phyloP scores from a whole-genome alignment of 2,797 vertebrate genomes.

The Silurus aristotelis region DNA sequence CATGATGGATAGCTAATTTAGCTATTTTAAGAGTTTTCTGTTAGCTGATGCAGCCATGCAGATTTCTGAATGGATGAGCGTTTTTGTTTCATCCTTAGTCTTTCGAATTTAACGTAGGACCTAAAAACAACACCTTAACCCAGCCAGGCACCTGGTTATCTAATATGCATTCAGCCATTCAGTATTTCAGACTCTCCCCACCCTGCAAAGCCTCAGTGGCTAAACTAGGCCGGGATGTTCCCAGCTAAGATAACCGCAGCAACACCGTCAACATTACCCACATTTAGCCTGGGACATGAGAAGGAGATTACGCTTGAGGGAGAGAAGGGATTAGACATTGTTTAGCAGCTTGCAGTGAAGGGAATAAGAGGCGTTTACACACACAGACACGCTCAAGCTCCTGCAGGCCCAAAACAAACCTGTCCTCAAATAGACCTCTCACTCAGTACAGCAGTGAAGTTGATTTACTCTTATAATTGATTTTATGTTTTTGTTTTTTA shows the following conservation, averaged over 20 bases:
- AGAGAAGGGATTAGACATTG: constrained; percentile 68
- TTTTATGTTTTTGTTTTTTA: background rate
- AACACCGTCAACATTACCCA: constrained; percentile 73
- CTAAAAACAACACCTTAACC: constrained; percentile 6
- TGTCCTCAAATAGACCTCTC: constrained; percentile 36
- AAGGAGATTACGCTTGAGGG: constrained; percentile 76
- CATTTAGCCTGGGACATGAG: constrained; percentile 78
- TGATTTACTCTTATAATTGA: background rate
- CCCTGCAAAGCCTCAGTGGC: constrained; percentile 51
- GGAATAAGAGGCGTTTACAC: constrained; percentile 60
- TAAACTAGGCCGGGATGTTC: constrained; percentile 86
- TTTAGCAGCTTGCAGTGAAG: constrained; percentile 66
- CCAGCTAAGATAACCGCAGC: constrained; percentile 80
- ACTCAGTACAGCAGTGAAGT: background rate
- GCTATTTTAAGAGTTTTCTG: constrained; percentile 20
- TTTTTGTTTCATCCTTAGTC: background rate
- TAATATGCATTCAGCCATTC: constrained; percentile 11
- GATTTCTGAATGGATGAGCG: background rate
- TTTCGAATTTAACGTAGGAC: background rate
- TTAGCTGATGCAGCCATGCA: background rate
- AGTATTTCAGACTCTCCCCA: constrained; percentile 29
- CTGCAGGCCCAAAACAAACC: constrained; percentile 51
- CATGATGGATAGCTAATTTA: constrained; percentile 13
- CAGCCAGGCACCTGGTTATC: constrained; percentile 10
- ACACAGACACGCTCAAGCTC: constrained; percentile 37